These are phyloP conservation scores for Xiphophorus maculatus DNA, from an alignment of 2,113 vertebrate genomes.

Conservation along the genomic window DNA sequence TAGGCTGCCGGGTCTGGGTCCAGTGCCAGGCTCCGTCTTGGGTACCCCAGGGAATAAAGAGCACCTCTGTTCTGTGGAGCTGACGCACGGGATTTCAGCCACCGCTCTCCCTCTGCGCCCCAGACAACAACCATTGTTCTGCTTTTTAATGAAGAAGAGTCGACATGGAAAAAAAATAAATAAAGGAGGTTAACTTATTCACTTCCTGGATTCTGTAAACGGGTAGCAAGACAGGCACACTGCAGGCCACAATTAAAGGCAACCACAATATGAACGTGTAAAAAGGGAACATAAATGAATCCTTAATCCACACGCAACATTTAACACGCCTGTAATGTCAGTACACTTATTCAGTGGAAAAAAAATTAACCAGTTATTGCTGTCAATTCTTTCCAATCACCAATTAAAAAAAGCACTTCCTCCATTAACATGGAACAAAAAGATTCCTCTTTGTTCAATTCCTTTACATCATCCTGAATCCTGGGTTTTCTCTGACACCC, in stretches of 20 bases:
- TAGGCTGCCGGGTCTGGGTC: conserved; percentile 66
- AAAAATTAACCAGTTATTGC: no score
- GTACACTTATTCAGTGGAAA: no score
- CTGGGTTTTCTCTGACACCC: background rate
- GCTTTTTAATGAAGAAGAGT: conserved; percentile 79
- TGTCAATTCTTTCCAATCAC: background rate
- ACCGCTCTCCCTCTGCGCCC: conserved; percentile 76
- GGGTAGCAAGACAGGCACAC: background rate
- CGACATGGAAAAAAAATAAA: conserved; percentile 61
- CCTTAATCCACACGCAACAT: no score
- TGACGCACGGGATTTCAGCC: conserved; percentile 67
- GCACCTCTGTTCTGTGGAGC: conserved; percentile 74
- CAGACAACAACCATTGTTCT: conserved; percentile 78
- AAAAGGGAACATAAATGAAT: no score
- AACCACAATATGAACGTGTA: no score
- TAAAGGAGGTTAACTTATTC: conserved; percentile 41
- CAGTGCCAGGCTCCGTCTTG: conserved; percentile 85
- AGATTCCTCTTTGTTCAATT: background rate
- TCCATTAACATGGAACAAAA: no score
- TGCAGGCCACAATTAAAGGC: no score
- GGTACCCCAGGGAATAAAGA: conserved; percentile 76
- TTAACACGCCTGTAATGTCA: no score
- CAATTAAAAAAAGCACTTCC: no score
- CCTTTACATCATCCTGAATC: background rate
- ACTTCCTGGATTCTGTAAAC: conserved; percentile 42